phyloP scores from a whole-genome alignment of 1,140 invertebrate genomes.

The Microvelia longipes region DNA sequence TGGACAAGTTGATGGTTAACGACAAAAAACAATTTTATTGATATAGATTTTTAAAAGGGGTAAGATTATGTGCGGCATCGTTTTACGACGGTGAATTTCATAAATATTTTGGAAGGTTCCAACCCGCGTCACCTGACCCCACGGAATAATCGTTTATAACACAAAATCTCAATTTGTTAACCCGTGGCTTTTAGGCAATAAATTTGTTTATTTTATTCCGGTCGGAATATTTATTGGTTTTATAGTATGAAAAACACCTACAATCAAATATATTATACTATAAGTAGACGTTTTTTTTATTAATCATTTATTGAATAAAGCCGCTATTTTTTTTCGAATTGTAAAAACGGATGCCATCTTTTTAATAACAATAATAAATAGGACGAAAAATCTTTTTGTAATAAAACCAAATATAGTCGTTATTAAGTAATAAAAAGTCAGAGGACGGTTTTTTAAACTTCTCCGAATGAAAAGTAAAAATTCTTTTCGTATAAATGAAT shows the following conservation, averaged over 20 bases:
- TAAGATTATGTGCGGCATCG: too few species aligned
- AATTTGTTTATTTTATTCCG: background rate
- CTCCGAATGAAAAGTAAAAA: too few species aligned
- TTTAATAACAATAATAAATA: too few species aligned
- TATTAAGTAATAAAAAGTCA: background rate
- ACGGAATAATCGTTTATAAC: background rate
- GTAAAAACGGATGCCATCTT: too few species aligned
- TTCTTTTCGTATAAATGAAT: too few species aligned
- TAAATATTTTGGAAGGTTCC: too few species aligned
- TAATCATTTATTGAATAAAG: too few species aligned
- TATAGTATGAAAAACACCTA: background rate
- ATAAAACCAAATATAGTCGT: background rate
- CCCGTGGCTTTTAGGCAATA: background rate
- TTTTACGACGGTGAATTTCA: too few species aligned
- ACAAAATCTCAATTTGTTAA: background rate
- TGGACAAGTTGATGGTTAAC: background rate
- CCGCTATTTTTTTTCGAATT: too few species aligned
- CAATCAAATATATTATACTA: too few species aligned
- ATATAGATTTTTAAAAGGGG: background rate
- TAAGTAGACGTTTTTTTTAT: too few species aligned
- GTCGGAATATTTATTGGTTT: background rate
- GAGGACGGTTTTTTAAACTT: background rate
- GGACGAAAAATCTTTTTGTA: too few species aligned
- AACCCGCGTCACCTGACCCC: background rate
- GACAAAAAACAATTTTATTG: background rate